Evolutionary conservation across 2,888 invertebrate species (phyloP), one percentile per base, ranked within the genome.

Genomic region (Ecdyonurus torrentis): DNA sequence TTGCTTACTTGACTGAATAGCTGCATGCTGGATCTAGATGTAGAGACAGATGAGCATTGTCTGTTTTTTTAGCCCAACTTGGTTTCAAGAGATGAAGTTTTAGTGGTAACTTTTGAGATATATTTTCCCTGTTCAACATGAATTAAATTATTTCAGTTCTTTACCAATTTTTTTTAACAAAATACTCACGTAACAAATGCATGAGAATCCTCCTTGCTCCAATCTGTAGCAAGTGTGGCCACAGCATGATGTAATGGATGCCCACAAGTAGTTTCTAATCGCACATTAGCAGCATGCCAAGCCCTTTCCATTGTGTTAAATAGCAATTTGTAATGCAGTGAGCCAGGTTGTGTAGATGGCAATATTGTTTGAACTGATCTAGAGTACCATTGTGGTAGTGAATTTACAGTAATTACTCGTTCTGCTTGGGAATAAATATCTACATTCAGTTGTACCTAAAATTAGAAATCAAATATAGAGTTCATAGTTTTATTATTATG

Each of bases 21-120:
- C 79, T 79, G 70, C 89, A 90, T 53, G 78, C 76, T 2, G 89
- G 85, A 71, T 89, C 87, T 67, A 89, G 74, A 61, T 82, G 78
- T 20, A 90, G 69, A 61, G 79, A 80, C 2, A 89, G 72, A 67
- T 75, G 76, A 0, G 82, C 80, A 0, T 77, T 73, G 65, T 75
- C 69, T 0, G 74, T 69, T 55, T 71, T 70, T 65, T 74, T 72
- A 25, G 76, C 76, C 23, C 70, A 68, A 1, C 74, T 72, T 0
- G 83, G 82, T 69, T 79, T 79, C 52, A 79, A 76, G 67, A 74
- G 78, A 64, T 79, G 81, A 22, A 83, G 74, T 67, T 81, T 79
- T 22, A 87, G 67, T 69, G 80, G 79, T 72, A 89, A 78, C 2
- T 81, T 80, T 25, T 74, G 63, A 0, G 59, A n/a, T 10, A 20